Evolutionary conservation across 2,113 vertebrate genomes (phyloP).

Genomic region (Scortum barcoo): DNA sequence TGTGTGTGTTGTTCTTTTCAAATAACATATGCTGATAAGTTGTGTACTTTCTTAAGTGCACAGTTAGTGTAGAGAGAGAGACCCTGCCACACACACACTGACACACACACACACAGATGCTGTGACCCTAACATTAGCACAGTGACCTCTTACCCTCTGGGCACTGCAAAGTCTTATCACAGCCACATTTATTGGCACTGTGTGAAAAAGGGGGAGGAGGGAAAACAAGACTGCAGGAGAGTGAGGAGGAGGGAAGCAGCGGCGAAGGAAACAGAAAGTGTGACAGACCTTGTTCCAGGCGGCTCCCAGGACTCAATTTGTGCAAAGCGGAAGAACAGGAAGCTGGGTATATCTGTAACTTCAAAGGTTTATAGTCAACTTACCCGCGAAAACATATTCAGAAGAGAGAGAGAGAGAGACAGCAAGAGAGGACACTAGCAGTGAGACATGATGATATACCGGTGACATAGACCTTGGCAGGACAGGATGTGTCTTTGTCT

Average conservation of each 20-base stretch:
- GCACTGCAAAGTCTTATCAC: conserved; percentile 46
- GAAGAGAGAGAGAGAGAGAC: background rate
- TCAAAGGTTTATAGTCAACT: background rate
- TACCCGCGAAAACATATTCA: background rate
- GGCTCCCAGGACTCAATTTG: conserved; percentile 16
- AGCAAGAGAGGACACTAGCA: conserved; percentile 23
- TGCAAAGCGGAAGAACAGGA: conserved; percentile 18
- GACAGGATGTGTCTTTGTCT: conserved; percentile 67
- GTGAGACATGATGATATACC: conserved; percentile 35
- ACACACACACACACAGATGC: background rate
- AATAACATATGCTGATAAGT: background rate
- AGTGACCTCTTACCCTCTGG: conserved; percentile 32
- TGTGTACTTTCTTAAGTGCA: background rate
- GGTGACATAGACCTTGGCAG: conserved; percentile 54
- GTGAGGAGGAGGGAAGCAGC: background rate
- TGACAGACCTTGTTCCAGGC: background rate
- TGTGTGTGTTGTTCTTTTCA: no score
- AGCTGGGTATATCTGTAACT: background rate
- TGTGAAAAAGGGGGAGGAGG: background rate
- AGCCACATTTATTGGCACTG: conserved; percentile 29
- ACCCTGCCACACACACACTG: background rate
- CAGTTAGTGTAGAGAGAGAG: no score
- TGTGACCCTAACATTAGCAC: conserved; percentile 24
- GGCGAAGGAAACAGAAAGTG: conserved; percentile 3
- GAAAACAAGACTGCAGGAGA: background rate